Conservation (phyloP, 1,140 invertebrate species). For the Idris sp. region DNA sequence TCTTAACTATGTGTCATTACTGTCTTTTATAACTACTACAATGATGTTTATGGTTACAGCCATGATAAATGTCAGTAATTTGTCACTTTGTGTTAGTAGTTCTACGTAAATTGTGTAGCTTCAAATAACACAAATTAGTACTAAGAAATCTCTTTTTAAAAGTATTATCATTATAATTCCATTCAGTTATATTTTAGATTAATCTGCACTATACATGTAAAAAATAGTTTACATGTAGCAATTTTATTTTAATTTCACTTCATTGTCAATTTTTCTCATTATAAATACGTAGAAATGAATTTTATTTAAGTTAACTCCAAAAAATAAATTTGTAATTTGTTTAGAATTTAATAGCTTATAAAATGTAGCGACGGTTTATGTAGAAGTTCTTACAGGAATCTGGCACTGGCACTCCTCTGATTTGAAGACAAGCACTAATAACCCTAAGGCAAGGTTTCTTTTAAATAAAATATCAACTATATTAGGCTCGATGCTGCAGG, state of each 20-base stretch:
- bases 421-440: no score
- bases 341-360: not conserved
- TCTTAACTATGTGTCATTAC: conserved; percentile 29
- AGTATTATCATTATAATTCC: no score
- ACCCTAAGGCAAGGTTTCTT: no score
- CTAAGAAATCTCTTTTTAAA: conserved; percentile 12
- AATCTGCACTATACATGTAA: no score
- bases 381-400: no score
- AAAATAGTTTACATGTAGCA: no score
- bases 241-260: not conserved
- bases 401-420: no score
- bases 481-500: no score
- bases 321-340: conserved; percentile 1
- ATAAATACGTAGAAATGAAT: not conserved
- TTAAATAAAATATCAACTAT: no score
- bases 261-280: no score
- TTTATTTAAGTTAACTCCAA: not conserved
- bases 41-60: conserved; percentile 32
- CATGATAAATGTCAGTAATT: conserved; percentile 35
- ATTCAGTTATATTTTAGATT: no score
- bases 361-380: no score
- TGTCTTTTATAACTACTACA: conserved; percentile 31
- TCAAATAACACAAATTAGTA: conserved; percentile 17
- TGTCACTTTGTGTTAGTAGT: conserved; percentile 18
- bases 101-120: conserved; percentile 16